Conservation (phyloP, 2,797 vertebrate genomes). For the Poeciliopsis gracilis region DNA sequence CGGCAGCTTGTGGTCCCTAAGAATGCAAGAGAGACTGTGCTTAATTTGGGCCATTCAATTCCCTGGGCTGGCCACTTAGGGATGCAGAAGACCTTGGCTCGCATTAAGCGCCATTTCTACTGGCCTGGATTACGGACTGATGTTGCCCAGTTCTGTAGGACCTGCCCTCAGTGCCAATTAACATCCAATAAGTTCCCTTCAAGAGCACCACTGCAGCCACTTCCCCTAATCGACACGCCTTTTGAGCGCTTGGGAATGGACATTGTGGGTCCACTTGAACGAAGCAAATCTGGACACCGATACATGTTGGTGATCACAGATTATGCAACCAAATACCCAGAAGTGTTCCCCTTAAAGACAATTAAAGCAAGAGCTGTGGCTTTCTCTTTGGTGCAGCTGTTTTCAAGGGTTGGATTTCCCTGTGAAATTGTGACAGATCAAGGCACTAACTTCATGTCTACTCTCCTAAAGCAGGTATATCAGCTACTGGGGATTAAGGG, state of each 20-base stretch:
- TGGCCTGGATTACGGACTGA: background rate
- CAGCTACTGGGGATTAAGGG: constrained; percentile 9
- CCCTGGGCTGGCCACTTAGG: background rate
- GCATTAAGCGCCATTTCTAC: background rate
- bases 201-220: constrained; percentile 12
- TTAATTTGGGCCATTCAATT: background rate
- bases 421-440: background rate
- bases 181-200: background rate
- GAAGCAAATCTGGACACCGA: background rate
- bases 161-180: background rate
- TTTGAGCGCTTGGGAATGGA: background rate
- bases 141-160: background rate
- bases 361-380: background rate
- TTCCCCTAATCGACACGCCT: background rate
- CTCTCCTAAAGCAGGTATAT: constrained; percentile 1
- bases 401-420: constrained; percentile 4
- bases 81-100: background rate
- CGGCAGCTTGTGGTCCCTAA: background rate
- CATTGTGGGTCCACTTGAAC: constrained; percentile 8
- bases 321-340: background rate
- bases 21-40: background rate
- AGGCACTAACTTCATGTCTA: constrained; percentile 7
- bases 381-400: constrained; percentile 3
- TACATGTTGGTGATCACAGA: background rate
- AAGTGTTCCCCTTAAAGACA: background rate